phyloP scores from a whole-genome alignment of 1,140 invertebrate species.

The Arctopsyche grandis region DNA sequence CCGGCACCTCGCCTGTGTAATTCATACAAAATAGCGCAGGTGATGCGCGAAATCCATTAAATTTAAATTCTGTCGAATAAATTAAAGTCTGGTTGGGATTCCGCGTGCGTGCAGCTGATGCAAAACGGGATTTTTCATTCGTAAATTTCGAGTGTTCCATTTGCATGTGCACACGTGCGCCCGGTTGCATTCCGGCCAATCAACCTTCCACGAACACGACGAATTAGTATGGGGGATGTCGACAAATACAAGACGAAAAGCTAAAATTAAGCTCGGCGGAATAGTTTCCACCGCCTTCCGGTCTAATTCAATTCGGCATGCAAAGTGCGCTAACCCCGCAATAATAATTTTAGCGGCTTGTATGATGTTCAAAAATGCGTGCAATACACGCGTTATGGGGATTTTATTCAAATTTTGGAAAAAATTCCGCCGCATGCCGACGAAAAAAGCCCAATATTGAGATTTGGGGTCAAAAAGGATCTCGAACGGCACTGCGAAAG shows the following conservation, averaged over 20 bases:
- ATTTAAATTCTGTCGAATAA: not conserved
- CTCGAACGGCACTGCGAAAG: not conserved
- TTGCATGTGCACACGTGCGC: conserved; percentile 14
- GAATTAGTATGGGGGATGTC: not conserved
- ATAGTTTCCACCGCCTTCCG: no score
- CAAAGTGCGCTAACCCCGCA: no score
- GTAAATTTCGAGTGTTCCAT: not conserved
- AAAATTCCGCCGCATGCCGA: not conserved
- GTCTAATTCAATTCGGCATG: no score
- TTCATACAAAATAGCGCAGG: conserved; percentile 12
- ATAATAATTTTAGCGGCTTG: no score
- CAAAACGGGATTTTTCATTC: conserved; percentile 1
- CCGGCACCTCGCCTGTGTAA: not conserved
- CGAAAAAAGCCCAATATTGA: conserved; percentile 10
- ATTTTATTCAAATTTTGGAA: conserved; percentile 18
- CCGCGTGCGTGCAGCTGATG: not conserved
- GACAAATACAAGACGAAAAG: not conserved
- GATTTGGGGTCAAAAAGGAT: not conserved
- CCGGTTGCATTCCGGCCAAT: not conserved
- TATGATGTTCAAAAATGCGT: not conserved
- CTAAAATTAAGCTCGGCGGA: not conserved
- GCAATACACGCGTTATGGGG: conserved; percentile 20
- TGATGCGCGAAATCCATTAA: conserved; percentile 36
- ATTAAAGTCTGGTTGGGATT: conserved; percentile 9
- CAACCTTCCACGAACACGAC: not conserved